A percentile compares a stretch with the other conserved stretches of the same genome.
phyloP scores from a whole-genome alignment of 2,113 vertebrate genomes.

The Callithrix jacchus region DNA sequence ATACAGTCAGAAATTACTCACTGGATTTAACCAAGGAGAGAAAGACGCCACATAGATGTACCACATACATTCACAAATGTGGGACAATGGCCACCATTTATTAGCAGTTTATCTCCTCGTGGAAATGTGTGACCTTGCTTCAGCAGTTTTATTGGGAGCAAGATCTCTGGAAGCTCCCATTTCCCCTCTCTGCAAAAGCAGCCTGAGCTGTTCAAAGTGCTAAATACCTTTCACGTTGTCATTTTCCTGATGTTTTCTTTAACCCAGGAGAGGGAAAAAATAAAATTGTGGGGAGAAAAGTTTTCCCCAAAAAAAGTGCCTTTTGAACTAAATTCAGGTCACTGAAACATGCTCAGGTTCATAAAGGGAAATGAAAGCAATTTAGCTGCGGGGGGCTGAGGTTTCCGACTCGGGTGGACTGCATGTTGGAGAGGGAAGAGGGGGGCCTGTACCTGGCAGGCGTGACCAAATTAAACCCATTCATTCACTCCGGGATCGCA shows the following conservation, averaged over 20 bases:
- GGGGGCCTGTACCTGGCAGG: neutral
- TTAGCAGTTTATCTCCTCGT: constrained; percentile 75
- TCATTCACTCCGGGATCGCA: neutral
- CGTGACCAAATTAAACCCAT: neutral
- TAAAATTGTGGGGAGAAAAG: neutral
- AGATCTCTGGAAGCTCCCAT: constrained; percentile 62
- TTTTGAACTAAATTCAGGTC: neutral
- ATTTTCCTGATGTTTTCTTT: constrained; percentile 39
- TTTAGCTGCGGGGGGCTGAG: neutral
- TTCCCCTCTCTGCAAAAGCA: constrained; percentile 54
- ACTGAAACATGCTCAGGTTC: neutral
- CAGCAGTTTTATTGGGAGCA: constrained; percentile 78
- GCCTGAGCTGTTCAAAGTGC: neutral
- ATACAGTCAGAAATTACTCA: constrained; percentile 78
- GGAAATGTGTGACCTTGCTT: constrained; percentile 79
- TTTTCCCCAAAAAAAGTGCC: neutral
- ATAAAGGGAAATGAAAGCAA: neutral
- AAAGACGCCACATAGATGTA: constrained; percentile 48
- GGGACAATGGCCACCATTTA: constrained; percentile 69
- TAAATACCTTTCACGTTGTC: neutral
- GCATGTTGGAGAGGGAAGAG: neutral
- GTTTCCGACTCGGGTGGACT: neutral
- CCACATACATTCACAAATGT: constrained; percentile 70
- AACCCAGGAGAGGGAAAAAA: neutral
- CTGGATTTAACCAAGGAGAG: constrained; percentile 71